Evolutionary conservation across 1,140 invertebrate genomes (phyloP), one percentile per base, ranked within the genome.

Genomic region (Sminthurinus signatus): DNA sequence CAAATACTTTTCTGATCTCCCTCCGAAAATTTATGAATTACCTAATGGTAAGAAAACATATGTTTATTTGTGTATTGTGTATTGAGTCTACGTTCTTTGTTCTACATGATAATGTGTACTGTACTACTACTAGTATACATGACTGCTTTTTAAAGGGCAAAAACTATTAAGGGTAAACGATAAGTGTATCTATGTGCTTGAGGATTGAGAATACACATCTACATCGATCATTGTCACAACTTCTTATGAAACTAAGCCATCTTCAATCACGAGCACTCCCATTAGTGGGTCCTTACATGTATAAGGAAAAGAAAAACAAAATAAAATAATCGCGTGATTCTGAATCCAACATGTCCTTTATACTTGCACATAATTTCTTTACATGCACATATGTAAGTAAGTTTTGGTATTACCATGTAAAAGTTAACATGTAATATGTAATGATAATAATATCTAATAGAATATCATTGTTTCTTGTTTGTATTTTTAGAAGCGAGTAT

Each of bases 41-140:
- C 90, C 91, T 72, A 88, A 91, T 76, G 88, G 91, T 94, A 78
- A 84, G 84, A n/a, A n/a, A n/a, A n/a, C n/a, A n/a, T n/a, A n/a
- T n/a, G n/a, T n/a, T n/a, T n/a, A n/a, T n/a, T n/a, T n/a, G n/a
- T n/a, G n/a, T n/a, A n/a, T n/a, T n/a, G n/a, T n/a, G n/a, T n/a
- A n/a, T n/a, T n/a, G n/a, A n/a, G n/a, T n/a, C n/a, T n/a, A n/a
- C n/a, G n/a, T n/a, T n/a, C n/a, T n/a, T n/a, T n/a, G n/a, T n/a
- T n/a, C n/a, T n/a, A n/a, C n/a, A n/a, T n/a, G n/a, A n/a, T n/a
- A n/a, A n/a, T n/a, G n/a, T 36, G 5, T 29, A 14, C 23, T 19
- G 12, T 19, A 21, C 32, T 8, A 36, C 15, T 36, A 36, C n/a
- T 36, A 36, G 5, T 5, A 36, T 36, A 36, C 5, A 36, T 36